A percentile compares a stretch with the other conserved stretches of the same genome.
phyloP scores from a whole-genome alignment of 1,140 invertebrate genomes.

The Lucilia cuprina region DNA sequence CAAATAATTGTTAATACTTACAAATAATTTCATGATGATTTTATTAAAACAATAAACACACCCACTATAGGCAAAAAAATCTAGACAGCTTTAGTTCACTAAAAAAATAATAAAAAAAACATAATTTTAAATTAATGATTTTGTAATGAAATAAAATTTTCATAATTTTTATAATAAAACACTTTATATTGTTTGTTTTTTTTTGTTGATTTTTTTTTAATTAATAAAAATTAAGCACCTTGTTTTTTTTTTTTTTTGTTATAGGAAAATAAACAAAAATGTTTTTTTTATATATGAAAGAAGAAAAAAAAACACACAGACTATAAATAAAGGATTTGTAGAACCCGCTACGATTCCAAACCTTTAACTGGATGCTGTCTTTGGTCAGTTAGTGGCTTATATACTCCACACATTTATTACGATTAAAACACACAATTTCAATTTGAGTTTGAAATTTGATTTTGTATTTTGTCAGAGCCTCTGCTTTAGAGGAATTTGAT shows the following conservation, averaged over 20 bases:
- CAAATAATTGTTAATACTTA: not conserved
- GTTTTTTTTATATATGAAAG: conserved; percentile 41
- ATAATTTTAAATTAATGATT: not conserved
- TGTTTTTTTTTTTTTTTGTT: too few species aligned
- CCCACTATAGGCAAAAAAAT: conserved; percentile 13
- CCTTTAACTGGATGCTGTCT: conserved; percentile 73
- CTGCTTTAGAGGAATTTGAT: not conserved
- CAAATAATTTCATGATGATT: conserved; percentile 31
- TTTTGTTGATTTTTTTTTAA: conserved; percentile 20
- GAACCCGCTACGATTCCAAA: conserved; percentile 62
- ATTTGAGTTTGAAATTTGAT: not conserved
- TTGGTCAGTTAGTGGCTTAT: conserved; percentile 69
- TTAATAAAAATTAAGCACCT: conserved; percentile 20
- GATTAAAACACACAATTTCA: not conserved
- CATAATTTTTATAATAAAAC: not conserved
- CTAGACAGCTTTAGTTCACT: not conserved
- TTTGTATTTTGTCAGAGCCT: not conserved
- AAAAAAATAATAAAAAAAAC: not conserved
- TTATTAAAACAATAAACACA: conserved; percentile 17
- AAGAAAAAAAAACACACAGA: conserved; percentile 37
- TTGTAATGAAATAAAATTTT: not conserved
- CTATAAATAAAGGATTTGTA: conserved; percentile 57
- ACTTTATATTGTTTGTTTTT: not conserved
- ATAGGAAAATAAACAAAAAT: not conserved
- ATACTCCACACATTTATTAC: conserved; percentile 61